Evolutionary conservation across 2,113 vertebrate species (phyloP).

Genomic region (Mionectes macconnelli): DNA sequence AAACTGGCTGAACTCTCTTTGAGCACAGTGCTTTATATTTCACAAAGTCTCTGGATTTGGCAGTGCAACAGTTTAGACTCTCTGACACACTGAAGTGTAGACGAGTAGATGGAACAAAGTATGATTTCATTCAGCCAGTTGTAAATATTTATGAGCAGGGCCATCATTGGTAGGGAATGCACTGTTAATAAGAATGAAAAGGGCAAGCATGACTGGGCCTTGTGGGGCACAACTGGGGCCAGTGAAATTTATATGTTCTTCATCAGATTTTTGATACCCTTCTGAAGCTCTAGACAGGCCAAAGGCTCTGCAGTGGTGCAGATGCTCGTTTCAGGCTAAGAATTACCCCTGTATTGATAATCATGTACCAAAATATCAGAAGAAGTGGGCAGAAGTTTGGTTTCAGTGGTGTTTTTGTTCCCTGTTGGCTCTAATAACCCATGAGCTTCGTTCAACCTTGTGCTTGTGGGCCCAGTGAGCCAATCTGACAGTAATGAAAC

Average conservation of each 20-base stretch:
- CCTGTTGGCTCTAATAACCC: not conserved
- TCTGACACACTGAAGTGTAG: conserved; percentile 11
- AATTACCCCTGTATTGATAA: not conserved
- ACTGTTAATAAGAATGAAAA: not conserved
- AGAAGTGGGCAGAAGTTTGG: not conserved
- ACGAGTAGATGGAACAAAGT: conserved; percentile 49
- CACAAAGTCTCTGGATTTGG: not conserved
- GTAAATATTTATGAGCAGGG: conserved; percentile 72
- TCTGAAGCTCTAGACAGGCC: not conserved
- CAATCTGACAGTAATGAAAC: not conserved
- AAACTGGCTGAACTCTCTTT: not conserved
- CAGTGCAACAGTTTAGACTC: not conserved
- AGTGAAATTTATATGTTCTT: not conserved
- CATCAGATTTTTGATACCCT: not conserved
- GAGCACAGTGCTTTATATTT: not conserved
- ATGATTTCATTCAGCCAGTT: conserved; percentile 60
- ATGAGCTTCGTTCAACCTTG: not conserved
- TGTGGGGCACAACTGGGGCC: not conserved
- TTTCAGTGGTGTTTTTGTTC: not conserved
- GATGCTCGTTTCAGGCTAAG: not conserved
- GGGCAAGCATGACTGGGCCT: not conserved
- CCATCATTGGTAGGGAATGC: conserved; percentile 39
- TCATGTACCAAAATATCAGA: not conserved
- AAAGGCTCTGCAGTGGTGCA: not conserved
- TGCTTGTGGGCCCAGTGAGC: not conserved